These are phyloP conservation scores for Typhlomys cinereus DNA, from an alignment of 2,113 vertebrate genomes.

Conservation along the genomic window DNA sequence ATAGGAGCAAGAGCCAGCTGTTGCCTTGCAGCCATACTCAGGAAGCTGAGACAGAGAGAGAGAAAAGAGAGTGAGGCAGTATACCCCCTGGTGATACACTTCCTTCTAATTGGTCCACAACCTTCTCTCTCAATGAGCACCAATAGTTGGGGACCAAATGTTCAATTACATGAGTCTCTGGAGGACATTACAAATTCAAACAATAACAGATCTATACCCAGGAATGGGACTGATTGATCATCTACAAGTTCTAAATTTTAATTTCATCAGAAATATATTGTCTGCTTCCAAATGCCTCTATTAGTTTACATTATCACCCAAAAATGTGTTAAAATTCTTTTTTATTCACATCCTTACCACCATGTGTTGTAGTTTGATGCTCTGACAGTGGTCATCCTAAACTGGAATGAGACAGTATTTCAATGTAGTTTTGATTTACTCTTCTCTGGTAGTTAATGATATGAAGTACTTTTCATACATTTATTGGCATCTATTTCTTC, in stretches of 20 bases:
- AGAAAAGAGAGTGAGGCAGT: too few species aligned
- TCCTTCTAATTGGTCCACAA: too few species aligned
- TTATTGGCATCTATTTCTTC: neutral
- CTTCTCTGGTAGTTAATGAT: neutral
- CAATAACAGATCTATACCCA: too few species aligned
- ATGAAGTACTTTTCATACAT: neutral
- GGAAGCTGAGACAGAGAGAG: too few species aligned
- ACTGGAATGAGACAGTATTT: neutral
- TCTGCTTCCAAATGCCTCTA: neutral
- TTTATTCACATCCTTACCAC: neutral
- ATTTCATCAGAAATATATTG: neutral
- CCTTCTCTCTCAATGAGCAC: too few species aligned
- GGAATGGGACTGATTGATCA: too few species aligned
- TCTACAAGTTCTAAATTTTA: neutral
- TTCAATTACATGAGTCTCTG: too few species aligned
- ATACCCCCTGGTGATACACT: too few species aligned
- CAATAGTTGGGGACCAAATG: too few species aligned
- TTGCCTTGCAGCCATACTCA: too few species aligned
- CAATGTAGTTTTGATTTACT: neutral
- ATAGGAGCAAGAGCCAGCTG: too few species aligned
- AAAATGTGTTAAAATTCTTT: neutral
- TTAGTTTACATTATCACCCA: neutral
- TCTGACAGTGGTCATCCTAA: neutral
- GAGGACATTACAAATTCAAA: too few species aligned
- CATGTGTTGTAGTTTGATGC: neutral